Conservation (phyloP, 2,888 invertebrate species). For the Notodonta ziczac region DNA sequence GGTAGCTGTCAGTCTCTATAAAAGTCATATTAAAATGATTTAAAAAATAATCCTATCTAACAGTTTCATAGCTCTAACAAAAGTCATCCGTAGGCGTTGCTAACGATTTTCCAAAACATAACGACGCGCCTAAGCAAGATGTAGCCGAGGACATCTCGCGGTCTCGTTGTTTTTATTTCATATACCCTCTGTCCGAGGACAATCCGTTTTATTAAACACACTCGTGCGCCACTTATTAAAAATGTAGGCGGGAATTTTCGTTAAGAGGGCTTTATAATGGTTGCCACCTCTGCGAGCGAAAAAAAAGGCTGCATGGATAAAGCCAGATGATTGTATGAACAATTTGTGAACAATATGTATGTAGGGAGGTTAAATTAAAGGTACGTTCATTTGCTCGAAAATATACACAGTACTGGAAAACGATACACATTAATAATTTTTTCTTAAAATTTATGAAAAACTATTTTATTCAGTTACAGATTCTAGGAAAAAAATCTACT, state of each 20-base stretch:
- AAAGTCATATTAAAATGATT: not conserved
- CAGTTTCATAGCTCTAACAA: constrained; percentile 29
- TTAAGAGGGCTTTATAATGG: constrained; percentile 28
- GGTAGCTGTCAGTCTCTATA: no score
- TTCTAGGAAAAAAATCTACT: no score
- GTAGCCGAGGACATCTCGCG: constrained; percentile 49
- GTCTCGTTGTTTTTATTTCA: constrained; percentile 63
- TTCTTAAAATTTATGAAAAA: no score
- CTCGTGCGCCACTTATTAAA: constrained; percentile 77
- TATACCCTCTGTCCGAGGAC: constrained; percentile 55
- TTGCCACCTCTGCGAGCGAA: constrained; percentile 20
- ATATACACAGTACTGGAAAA: no score
- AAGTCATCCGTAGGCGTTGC: constrained; percentile 68
- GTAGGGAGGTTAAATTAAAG: no score
- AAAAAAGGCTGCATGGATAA: not conserved
- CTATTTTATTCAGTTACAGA: no score
- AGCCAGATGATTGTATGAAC: not conserved
- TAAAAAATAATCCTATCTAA: constrained; percentile 31
- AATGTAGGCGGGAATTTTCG: constrained; percentile 69
- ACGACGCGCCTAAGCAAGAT: constrained; percentile 61
- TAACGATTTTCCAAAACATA: constrained; percentile 77
- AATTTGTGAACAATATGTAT: no score
- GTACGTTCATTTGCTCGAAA: no score
- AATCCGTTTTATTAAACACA: constrained; percentile 80
- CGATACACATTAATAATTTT: no score